Base-by-base conservation (phyloP, 2,113 vertebrate genomes). In the Euleptes europaea region DNA sequence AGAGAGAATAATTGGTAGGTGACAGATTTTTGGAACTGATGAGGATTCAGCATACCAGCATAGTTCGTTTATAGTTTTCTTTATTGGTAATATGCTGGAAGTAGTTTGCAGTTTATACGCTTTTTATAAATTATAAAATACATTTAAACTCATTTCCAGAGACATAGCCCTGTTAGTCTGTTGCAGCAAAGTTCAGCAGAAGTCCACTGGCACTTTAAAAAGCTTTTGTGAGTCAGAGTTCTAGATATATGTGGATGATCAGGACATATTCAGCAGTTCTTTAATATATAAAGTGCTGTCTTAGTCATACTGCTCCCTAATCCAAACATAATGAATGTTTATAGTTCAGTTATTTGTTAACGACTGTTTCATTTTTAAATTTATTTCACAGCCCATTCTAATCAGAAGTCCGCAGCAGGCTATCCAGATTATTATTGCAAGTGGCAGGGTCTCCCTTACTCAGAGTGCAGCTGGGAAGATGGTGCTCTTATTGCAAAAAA, bases 401-500 rank as follows among this genome's bases (percentile, higher is more conserved):
- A 99, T 95, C 98, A 99, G 92, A 99, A 99, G 92, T 99, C 98
- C 54, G 98, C 97, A 0, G 98, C 98, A 69, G 99, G 99, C 82
- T 99, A 97, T 94, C 99, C 99, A 78, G 99, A 99, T 93, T 99
- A 99, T 93, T 97, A 99, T n/a, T 99, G 98, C 92, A 99, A 99
- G 88, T 99, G 98, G 98, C 99, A 99, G 83, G 98, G 99, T 70
- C 96, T 99, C 76, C 96, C 99, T 2, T 99, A 99, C 84, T 99
- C 98, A 0, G 99, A 99, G 77, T 99, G 98, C 92, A 99, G 98
- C 94, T 99, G 99, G 99, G 99, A 99, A 93, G 99, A 99, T 75
- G 99, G 99, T 3, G 98, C 97, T 81, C 98, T 99, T 80, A 98
- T 99, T 84, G 95, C 96, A 84, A 98, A 97, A 90, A 99, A 99